Evolutionary conservation across 2,113 vertebrate species (phyloP).

Genomic region (Brachyistius frenatus): DNA sequence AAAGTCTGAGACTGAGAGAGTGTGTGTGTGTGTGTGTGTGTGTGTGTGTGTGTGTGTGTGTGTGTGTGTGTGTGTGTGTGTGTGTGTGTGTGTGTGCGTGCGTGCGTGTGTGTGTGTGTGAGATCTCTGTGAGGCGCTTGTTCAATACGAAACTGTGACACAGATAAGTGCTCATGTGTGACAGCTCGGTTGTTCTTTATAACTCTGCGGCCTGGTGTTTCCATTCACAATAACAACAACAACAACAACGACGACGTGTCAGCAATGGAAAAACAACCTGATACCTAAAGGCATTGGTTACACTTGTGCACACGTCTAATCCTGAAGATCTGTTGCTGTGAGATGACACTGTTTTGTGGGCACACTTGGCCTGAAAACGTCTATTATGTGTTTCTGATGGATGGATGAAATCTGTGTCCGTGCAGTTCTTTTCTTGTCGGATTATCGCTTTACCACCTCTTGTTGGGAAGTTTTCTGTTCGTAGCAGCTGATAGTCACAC

Average conservation of each 20-base stretch:
- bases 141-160: conserved; percentile 51
- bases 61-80: neutral
- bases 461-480: neutral
- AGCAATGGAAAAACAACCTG: conserved; percentile 28
- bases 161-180: conserved; percentile 57
- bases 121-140: neutral
- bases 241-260: conserved; percentile 39
- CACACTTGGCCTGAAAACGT: conserved; percentile 39
- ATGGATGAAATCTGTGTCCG: conserved; percentile 11
- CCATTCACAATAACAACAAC: conserved; percentile 32
- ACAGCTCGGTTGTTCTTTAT: conserved; percentile 59
- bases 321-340: conserved; percentile 24
- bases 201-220: conserved; percentile 29
- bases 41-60: conserved; percentile 5
- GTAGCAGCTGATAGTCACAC: neutral
- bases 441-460: conserved; percentile 28
- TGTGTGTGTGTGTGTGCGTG: conserved; percentile 5
- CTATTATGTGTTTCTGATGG: conserved; percentile 16
- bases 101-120: neutral
- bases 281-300: conserved; percentile 19
- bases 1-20: conserved; percentile 20
- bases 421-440: conserved; percentile 1
- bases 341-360: conserved; percentile 16
- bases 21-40: conserved; percentile 8
- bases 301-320: conserved; percentile 18